phyloP scores from a whole-genome alignment of 2,797 vertebrate genomes.

The Merluccius polli region DNA sequence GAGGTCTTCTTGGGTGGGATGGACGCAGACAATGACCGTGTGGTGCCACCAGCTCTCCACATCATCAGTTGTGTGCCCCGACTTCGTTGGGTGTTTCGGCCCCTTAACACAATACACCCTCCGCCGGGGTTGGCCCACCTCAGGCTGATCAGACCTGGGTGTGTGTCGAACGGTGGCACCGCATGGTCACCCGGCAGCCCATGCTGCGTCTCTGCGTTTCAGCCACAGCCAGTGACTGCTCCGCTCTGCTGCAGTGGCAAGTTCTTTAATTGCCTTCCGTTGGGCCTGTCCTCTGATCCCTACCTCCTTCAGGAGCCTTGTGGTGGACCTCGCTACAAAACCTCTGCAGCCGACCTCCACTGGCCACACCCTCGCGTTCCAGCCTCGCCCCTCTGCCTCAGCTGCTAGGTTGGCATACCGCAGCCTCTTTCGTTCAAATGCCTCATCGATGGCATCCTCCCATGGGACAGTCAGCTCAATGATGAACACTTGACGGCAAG shows the following conservation, averaged over 20 bases:
- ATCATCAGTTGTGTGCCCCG: conserved; percentile 1
- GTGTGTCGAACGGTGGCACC: not conserved
- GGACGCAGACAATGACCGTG: not conserved
- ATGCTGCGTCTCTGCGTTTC: not conserved
- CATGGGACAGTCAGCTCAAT: not conserved
- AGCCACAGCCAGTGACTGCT: conserved; percentile 23
- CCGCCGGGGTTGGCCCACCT: not conserved
- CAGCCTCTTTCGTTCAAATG: conserved; percentile 5
- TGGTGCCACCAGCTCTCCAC: not conserved
- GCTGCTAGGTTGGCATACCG: conserved; percentile 1
- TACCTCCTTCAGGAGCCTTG: conserved; percentile 12
- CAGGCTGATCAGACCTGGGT: conserved; percentile 9
- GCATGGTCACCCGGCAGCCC: not conserved
- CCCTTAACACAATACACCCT: not conserved
- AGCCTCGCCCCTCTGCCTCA: conserved; percentile 9
- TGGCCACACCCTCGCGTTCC: conserved; percentile 9
- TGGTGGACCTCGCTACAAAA: no score
- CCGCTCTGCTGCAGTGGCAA: no score
- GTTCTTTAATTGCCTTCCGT: conserved; percentile 12
- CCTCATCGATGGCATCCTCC: conserved; percentile 5
- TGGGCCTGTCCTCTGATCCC: conserved; percentile 22
- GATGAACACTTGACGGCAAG: not conserved
- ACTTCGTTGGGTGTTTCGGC: not conserved
- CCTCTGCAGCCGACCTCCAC: conserved; percentile 21
- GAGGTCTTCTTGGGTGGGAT: not conserved